Evolutionary conservation across 2,888 invertebrate genomes (phyloP).

Genomic region (Plebejus melissa): DNA sequence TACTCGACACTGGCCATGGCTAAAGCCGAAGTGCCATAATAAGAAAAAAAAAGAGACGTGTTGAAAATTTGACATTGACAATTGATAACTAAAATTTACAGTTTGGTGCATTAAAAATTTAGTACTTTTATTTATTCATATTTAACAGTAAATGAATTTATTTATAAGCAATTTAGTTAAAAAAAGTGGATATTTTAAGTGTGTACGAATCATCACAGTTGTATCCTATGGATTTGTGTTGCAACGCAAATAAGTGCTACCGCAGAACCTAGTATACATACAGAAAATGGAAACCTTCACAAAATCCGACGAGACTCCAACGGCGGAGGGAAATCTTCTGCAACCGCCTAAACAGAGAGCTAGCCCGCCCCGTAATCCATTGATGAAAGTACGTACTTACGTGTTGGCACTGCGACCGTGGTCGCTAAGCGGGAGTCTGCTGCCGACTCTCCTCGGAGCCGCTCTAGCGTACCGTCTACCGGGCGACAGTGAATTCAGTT

Average conservation of each 20-base stretch:
- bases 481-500: slow-evolving; percentile 86
- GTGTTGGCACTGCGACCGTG: slow-evolving; percentile 94
- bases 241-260: background rate
- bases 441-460: slow-evolving; percentile 94
- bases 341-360: slow-evolving; percentile 65
- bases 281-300: slow-evolving; percentile 41
- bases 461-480: slow-evolving; percentile 92
- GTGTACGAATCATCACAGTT: background rate
- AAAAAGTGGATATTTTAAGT: background rate
- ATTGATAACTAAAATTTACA: background rate
- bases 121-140: background rate
- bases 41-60: slow-evolving; percentile 1
- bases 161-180: background rate
- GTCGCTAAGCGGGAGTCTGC: slow-evolving; percentile 94
- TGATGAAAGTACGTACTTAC: slow-evolving; percentile 94
- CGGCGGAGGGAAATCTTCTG: slow-evolving; percentile 66
- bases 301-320: slow-evolving; percentile 53
- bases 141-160: background rate
- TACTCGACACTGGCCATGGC: too few species aligned
- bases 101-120: slow-evolving; percentile 9
- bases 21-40: background rate
- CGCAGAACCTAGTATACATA: slow-evolving; percentile 10
- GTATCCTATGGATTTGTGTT: slow-evolving; percentile 17
- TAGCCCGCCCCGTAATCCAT: slow-evolving; percentile 67
- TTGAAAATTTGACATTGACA: slow-evolving; percentile 23